phyloP scores from a whole-genome alignment of 2,113 vertebrate species.

The Odocoileus virginianus region DNA sequence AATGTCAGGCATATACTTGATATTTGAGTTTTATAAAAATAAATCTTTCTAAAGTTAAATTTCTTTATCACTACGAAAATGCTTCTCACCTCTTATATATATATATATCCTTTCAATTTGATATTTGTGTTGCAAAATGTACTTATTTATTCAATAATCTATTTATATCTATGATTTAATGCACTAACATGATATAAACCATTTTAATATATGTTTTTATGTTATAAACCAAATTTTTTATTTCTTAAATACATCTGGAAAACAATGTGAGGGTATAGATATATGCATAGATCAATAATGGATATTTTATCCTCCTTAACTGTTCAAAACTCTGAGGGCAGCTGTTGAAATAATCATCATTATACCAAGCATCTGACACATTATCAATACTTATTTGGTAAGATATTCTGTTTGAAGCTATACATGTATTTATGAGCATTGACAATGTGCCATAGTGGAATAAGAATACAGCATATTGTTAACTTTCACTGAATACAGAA shows the following conservation, averaged over 20 bases:
- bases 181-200: neutral
- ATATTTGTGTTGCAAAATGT: neutral
- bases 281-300: neutral
- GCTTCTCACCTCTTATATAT: neutral
- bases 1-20: neutral
- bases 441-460: neutral
- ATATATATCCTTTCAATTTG: neutral
- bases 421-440: conserved; percentile 52
- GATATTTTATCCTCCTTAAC: neutral
- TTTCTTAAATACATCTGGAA: neutral
- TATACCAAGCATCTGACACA: neutral
- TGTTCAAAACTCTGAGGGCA: neutral
- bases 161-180: neutral
- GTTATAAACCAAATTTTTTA: neutral
- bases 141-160: neutral
- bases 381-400: conserved; percentile 39
- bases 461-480: neutral
- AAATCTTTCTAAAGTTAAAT: neutral
- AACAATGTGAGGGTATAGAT: neutral
- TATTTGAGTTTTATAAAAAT: neutral
- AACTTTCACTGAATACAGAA: neutral
- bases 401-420: conserved; percentile 17
- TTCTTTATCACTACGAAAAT: neutral
- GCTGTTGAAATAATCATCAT: conserved; percentile 52
- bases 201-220: neutral